phyloP scores from a whole-genome alignment of 2,888 invertebrate species.

The Drosophila birchii region DNA sequence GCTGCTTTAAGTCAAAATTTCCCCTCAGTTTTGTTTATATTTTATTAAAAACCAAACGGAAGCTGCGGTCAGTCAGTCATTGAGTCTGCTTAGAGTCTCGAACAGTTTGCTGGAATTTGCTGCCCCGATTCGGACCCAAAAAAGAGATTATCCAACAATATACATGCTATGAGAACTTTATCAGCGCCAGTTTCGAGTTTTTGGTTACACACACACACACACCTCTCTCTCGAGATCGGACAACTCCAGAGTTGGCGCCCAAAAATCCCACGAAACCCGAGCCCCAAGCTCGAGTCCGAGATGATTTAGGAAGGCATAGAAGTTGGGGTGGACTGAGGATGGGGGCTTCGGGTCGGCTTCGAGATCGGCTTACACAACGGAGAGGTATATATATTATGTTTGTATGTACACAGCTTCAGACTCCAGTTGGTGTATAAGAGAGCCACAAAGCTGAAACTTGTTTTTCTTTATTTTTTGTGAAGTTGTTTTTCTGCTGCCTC shows the following conservation, averaged over 20 bases:
- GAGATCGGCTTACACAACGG: conserved; percentile 36
- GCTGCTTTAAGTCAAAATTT: background rate
- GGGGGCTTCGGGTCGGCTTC: conserved; percentile 9
- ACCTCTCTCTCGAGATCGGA: conserved; percentile 17
- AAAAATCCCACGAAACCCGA: conserved; percentile 61
- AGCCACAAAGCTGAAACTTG: conserved; percentile 35
- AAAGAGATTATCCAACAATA: conserved; percentile 25
- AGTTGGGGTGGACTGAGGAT: conserved; percentile 15
- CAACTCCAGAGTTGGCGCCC: conserved; percentile 59
- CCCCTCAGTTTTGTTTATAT: background rate
- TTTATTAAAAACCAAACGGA: conserved; percentile 10
- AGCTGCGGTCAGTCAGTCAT: conserved; percentile 38
- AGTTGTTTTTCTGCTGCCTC: conserved; percentile 12
- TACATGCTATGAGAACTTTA: conserved; percentile 26
- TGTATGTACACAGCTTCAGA: conserved; percentile 31
- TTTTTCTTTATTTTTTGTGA: conserved; percentile 29
- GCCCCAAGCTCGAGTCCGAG: conserved; percentile 39
- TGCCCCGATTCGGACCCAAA: conserved; percentile 1
- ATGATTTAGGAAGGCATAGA: conserved; percentile 38
- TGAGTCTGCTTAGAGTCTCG: conserved; percentile 28
- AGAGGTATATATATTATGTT: conserved; percentile 1
- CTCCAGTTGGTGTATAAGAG: conserved; percentile 41
- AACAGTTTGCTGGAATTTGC: conserved; percentile 30
- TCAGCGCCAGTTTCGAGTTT: conserved; percentile 30
- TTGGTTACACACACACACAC: conserved; percentile 31